Evolutionary conservation across 2,888 invertebrate species (phyloP).

Genomic region (Callimorpha dominula): DNA sequence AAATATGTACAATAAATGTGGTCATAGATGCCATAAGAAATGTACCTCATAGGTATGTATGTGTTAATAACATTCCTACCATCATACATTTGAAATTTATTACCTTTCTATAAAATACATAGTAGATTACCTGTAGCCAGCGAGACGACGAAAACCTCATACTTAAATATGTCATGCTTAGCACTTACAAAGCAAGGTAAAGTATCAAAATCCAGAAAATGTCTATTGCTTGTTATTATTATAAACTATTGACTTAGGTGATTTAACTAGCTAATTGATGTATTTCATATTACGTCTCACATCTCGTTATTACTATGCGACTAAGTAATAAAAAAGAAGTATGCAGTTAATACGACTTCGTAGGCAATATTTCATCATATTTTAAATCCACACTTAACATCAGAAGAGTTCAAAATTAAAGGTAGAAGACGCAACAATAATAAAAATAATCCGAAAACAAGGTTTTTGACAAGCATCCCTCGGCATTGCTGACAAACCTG

Average conservation of each 20-base stretch:
- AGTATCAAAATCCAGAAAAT: neutral
- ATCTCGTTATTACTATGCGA: no score
- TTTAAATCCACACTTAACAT: no score
- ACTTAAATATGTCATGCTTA: constrained; percentile 23
- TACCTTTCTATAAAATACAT: neutral
- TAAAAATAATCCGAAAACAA: neutral
- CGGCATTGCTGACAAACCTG: constrained; percentile 32
- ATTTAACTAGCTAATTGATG: no score
- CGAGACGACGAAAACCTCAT: constrained; percentile 31
- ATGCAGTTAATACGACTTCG: no score
- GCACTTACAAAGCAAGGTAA: neutral
- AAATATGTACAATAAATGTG: no score
- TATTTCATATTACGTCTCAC: no score
- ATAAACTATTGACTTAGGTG: no score
- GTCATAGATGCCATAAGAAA: neutral
- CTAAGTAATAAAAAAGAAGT: no score
- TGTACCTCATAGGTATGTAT: no score
- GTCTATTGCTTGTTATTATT: no score
- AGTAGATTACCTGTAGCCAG: constrained; percentile 21
- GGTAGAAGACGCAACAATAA: neutral
- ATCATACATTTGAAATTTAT: no score
- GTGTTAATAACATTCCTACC: neutral
- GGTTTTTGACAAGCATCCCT: neutral
- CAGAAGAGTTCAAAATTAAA: neutral
- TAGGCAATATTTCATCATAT: no score